Evolutionary conservation across 1,140 invertebrate species (phyloP).

Genomic region (Lepidotrigona ventralis): DNA sequence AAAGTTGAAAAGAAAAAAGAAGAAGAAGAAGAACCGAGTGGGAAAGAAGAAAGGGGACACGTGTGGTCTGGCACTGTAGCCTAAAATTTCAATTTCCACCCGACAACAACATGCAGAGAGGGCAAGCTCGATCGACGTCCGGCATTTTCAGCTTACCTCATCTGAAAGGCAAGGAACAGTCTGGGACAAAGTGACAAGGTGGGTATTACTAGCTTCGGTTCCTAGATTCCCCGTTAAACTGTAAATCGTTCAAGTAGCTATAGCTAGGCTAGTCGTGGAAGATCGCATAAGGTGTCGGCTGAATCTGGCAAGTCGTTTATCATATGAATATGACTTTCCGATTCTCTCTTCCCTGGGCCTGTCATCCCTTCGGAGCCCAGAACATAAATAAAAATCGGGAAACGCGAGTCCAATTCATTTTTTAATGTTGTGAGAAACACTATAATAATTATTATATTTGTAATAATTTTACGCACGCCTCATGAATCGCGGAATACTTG

Average conservation of each 20-base stretch:
- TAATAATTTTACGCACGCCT: no score
- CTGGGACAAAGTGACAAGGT: constrained; percentile 4
- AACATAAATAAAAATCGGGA: no score
- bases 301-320: constrained; percentile 61
- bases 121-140: constrained; percentile 2
- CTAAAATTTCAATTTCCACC: constrained; percentile 27
- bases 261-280: background rate
- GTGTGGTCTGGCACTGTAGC: background rate
- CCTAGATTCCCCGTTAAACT: constrained; percentile 39
- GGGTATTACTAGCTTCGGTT: constrained; percentile 19
- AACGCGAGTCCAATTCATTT: no score
- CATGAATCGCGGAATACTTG: no score
- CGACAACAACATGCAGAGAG: background rate
- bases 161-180: constrained; percentile 21
- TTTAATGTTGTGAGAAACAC: no score
- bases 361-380: background rate
- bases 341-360: constrained; percentile 11
- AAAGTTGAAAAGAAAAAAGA: background rate
- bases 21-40: background rate
- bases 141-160: constrained; percentile 1
- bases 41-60: background rate
- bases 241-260: constrained; percentile 23
- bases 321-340: constrained; percentile 15
- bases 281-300: constrained; percentile 36
- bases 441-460: no score